These are phyloP conservation scores for Epinephelus moara DNA, from an alignment of 2,113 vertebrate species.

Conservation along the genomic window DNA sequence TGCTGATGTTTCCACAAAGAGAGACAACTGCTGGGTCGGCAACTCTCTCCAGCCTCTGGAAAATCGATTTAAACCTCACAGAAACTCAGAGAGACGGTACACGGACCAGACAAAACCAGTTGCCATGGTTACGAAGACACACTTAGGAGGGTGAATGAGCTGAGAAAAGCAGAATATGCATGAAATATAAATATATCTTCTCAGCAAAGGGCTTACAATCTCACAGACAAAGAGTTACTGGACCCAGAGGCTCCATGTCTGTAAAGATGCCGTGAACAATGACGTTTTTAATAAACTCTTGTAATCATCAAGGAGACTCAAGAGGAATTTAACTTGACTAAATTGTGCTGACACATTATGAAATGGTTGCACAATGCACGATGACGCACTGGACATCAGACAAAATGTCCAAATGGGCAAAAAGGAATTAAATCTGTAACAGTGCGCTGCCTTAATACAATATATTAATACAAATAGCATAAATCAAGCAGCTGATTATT, in stretches of 20 bases:
- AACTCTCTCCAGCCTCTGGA: slow-evolving; percentile 63
- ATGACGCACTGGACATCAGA: neutral
- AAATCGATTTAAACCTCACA: slow-evolving; percentile 68
- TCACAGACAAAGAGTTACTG: neutral
- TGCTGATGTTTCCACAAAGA: slow-evolving; percentile 73
- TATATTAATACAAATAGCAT: neutral
- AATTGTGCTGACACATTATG: neutral
- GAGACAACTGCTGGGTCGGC: slow-evolving; percentile 69
- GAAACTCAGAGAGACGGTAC: slow-evolving; percentile 44
- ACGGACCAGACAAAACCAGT: slow-evolving; percentile 57
- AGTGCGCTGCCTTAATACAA: neutral
- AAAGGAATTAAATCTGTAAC: neutral
- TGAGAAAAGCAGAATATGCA: slow-evolving; percentile 12
- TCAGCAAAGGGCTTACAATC: neutral
- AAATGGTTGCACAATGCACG: neutral
- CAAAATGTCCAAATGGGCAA: slow-evolving; percentile 4
- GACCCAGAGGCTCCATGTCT: neutral
- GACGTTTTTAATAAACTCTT: neutral
- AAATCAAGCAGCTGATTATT: neutral
- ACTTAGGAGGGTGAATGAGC: slow-evolving; percentile 8
- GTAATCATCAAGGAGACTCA: neutral
- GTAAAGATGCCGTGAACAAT: neutral
- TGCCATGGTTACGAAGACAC: slow-evolving; percentile 62
- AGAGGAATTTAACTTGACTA: slow-evolving; percentile 11
- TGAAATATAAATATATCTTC: slow-evolving; percentile 21